Evolutionary conservation across 1,140 invertebrate species (phyloP).

Genomic region (Tachypleus tridentatus): DNA sequence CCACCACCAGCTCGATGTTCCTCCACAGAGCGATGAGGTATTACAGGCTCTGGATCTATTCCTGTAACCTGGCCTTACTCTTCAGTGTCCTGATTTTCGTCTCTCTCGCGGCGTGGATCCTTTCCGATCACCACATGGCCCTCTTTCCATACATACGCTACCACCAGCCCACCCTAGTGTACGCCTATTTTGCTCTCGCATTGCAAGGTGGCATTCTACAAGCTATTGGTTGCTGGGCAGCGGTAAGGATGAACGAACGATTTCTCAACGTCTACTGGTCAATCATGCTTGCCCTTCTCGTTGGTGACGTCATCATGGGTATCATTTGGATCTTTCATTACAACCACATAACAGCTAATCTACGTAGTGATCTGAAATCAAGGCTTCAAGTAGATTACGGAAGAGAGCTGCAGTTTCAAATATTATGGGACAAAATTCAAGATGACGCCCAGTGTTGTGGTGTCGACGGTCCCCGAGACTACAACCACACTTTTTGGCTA

Average conservation of each 20-base stretch:
- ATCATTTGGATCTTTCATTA: conserved; percentile 76
- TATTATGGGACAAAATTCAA: conserved; percentile 67
- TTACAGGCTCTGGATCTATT: conserved; percentile 85
- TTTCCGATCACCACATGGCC: conserved; percentile 43
- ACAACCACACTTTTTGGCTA: conserved; percentile 29
- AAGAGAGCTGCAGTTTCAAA: conserved; percentile 50
- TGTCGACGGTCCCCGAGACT: conserved; percentile 53
- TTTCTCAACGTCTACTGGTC: conserved; percentile 74
- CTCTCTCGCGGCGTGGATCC: conserved; percentile 55
- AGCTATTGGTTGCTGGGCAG: conserved; percentile 64
- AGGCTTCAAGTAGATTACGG: conserved; percentile 50
- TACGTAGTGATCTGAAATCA: conserved; percentile 50
- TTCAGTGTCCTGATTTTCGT: conserved; percentile 65
- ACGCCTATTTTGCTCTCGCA: conserved; percentile 64
- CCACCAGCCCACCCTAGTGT: conserved; percentile 66
- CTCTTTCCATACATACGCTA: conserved; percentile 47
- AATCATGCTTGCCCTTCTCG: conserved; percentile 57
- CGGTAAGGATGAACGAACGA: conserved; percentile 58
- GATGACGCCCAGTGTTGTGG: conserved; percentile 64
- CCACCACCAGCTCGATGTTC: conserved; percentile 28
- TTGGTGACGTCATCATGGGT: conserved; percentile 69
- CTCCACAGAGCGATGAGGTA: conserved; percentile 40
- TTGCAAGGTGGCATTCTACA: conserved; percentile 49
- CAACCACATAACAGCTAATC: conserved; percentile 55
- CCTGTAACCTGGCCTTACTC: conserved; percentile 73